Percentiles rank a stretch among this genome's conserved stretches.
Conservation (phyloP, 1,140 invertebrate genomes). For the Amphibalanus amphitrite region DNA sequence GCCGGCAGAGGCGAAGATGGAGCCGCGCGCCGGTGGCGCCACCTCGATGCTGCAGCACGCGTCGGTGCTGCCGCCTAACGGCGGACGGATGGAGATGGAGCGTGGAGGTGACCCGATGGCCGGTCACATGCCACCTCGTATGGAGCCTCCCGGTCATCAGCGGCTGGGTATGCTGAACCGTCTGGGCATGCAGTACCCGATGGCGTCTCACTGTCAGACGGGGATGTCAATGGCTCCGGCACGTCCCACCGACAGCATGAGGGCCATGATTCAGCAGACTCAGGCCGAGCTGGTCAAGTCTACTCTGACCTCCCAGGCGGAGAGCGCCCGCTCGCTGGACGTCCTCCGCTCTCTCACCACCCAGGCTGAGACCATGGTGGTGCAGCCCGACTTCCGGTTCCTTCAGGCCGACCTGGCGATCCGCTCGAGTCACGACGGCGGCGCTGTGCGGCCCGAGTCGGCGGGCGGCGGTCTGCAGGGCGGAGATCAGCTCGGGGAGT, state of each 20-base stretch:
- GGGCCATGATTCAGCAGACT: slow-evolving; percentile 19
- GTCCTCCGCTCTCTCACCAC: slow-evolving; percentile 16
- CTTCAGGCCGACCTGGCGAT: slow-evolving; percentile 20
- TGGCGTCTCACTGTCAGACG: background rate
- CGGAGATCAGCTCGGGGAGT: slow-evolving; percentile 16
- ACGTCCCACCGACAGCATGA: slow-evolving; percentile 15
- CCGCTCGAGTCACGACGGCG: background rate
- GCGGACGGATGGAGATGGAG: background rate
- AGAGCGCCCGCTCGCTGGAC: slow-evolving; percentile 11
- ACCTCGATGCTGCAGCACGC: slow-evolving; percentile 1
- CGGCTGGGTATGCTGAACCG: slow-evolving; percentile 3
- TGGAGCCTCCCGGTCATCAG: background rate
- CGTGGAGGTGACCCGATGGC: background rate
- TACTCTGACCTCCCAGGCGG: slow-evolving; percentile 17
- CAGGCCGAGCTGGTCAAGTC: slow-evolving; percentile 20
- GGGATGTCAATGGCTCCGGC: background rate
- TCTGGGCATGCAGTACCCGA: background rate
- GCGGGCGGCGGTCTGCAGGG: slow-evolving; percentile 9
- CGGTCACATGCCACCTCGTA: background rate
- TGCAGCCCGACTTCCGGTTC: slow-evolving; percentile 23
- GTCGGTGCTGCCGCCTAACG: background rate
- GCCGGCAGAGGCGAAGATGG: slow-evolving; percentile 18
- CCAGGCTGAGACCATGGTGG: slow-evolving; percentile 34
- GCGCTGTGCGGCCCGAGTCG: slow-evolving; percentile 20
- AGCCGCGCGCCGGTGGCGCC: background rate